A percentile compares a stretch with the other conserved stretches of the same genome.
These are phyloP conservation scores for Vulpes lagopus DNA, from an alignment of 2,113 vertebrate genomes.

Conservation along the genomic window DNA sequence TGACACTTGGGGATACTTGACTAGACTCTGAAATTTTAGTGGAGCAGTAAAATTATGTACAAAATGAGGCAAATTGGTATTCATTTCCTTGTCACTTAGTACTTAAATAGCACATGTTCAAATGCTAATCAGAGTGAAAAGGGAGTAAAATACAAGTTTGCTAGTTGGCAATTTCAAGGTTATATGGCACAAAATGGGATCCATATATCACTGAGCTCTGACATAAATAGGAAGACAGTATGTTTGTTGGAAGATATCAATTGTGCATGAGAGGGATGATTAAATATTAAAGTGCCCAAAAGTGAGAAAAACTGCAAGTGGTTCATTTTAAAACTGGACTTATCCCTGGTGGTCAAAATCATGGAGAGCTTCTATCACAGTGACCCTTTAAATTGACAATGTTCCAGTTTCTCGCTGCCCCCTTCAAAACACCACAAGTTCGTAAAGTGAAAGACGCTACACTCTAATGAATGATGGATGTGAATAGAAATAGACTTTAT, in stretches of 20 bases:
- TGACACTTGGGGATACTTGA: neutral
- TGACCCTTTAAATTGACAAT: neutral
- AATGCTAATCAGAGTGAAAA: conserved; percentile 26
- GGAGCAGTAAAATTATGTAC: neutral
- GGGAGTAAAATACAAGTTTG: neutral
- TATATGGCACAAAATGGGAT: neutral
- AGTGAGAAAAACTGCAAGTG: neutral
- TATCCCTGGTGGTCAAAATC: neutral
- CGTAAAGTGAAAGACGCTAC: neutral
- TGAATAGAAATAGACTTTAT: neutral
- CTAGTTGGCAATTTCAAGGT: conserved; percentile 25
- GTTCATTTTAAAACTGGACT: neutral
- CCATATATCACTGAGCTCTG: neutral
- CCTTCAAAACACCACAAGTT: neutral
- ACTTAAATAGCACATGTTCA: neutral
- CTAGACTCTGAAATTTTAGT: conserved; percentile 38
- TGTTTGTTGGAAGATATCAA: neutral
- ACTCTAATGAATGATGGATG: neutral
- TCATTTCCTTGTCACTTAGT: conserved; percentile 21
- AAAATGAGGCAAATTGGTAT: neutral
- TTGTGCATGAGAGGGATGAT: neutral
- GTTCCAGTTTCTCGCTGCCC: neutral
- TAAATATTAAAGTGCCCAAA: neutral
- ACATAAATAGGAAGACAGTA: neutral
- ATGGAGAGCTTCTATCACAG: neutral